Conservation (phyloP, 2,113 vertebrate species). For the Cyanoderma ruficeps region DNA sequence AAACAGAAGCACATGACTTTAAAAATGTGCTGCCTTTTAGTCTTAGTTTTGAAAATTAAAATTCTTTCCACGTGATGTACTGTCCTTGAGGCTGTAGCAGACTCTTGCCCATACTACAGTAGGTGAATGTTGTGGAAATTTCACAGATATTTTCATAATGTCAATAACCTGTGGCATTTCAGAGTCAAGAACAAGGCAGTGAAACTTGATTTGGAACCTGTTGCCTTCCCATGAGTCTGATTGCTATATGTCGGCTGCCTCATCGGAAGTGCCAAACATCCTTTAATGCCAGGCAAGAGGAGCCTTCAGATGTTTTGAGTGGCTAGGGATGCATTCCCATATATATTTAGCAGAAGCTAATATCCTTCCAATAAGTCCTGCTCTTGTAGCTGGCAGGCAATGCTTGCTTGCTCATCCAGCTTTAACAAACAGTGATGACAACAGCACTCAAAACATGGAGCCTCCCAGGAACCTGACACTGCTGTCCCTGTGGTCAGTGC, state of each 20-base stretch:
- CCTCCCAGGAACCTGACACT: background rate
- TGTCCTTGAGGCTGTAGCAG: background rate
- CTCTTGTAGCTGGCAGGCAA: background rate
- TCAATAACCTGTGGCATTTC: background rate
- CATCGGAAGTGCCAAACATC: fast-evolving
- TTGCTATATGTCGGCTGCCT: background rate
- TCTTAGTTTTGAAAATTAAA: background rate
- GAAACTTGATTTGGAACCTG: background rate
- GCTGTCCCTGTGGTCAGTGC: background rate
- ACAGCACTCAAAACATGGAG: background rate
- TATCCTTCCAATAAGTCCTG: background rate
- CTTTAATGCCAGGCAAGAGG: background rate
- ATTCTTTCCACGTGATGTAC: background rate
- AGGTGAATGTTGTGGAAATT: background rate
- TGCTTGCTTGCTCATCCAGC: background rate
- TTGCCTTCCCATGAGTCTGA: background rate
- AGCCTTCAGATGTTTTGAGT: background rate
- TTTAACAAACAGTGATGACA: fast-evolving
- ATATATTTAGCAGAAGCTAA: background rate
- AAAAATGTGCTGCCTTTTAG: background rate
- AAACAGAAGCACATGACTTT: background rate
- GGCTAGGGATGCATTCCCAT: background rate
- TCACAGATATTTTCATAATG: background rate
- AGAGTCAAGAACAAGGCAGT: background rate
- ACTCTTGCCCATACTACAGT: background rate